Conservation (phyloP, 2,888 invertebrate genomes). For the Liodrosophila aerea region DNA sequence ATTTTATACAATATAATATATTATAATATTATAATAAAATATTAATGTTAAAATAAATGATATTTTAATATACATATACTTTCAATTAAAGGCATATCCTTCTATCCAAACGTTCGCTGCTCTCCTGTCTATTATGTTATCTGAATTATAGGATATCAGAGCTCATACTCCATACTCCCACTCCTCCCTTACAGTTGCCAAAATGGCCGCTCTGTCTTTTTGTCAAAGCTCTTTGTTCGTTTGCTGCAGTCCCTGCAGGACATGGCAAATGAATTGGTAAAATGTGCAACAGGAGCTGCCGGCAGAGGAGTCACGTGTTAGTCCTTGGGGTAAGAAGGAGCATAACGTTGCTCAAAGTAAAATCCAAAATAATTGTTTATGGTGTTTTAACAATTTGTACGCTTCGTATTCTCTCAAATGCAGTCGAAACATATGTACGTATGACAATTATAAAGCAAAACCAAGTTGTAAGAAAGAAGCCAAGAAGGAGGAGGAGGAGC, state of each 20-base stretch:
- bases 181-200: neutral
- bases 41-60: slow-evolving; percentile 11
- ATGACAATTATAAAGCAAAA: slow-evolving; percentile 65
- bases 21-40: too few species aligned
- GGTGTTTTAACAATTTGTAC: slow-evolving; percentile 78
- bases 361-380: slow-evolving; percentile 78
- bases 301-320: slow-evolving; percentile 31
- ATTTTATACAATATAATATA: too few species aligned
- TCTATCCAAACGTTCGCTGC: too few species aligned
- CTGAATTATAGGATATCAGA: too few species aligned
- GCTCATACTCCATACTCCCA: too few species aligned
- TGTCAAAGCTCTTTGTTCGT: neutral
- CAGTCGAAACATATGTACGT: slow-evolving; percentile 19
- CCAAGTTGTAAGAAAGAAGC: slow-evolving; percentile 32
- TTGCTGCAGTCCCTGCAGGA: slow-evolving; percentile 19
- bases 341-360: slow-evolving; percentile 58
- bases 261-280: slow-evolving; percentile 45
- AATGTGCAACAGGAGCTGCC: slow-evolving; percentile 60
- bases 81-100: too few species aligned
- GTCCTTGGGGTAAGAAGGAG: neutral
- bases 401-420: too few species aligned
- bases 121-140: too few species aligned
- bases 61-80: too few species aligned
- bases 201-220: neutral
- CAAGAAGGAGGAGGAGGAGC: neutral